A percentile compares a stretch with the other conserved stretches of the same genome.
These are phyloP conservation scores for Hydrolagus colliei DNA, from an alignment of 2,797 vertebrate species.

Conservation along the genomic window DNA sequence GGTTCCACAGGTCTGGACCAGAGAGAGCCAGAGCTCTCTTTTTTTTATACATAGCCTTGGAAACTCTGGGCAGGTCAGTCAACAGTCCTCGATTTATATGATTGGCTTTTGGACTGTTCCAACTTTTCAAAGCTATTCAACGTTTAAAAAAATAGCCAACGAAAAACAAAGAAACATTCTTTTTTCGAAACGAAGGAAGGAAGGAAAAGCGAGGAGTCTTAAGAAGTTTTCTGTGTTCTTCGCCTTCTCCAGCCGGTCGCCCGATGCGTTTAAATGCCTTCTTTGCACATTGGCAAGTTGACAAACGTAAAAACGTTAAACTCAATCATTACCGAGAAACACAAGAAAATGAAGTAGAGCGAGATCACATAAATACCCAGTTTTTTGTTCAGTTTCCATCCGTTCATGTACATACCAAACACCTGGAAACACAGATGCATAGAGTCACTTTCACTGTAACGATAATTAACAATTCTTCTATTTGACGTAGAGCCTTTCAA, in stretches of 20 bases:
- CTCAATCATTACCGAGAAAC: conserved; percentile 92
- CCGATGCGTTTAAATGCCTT: conserved; percentile 59
- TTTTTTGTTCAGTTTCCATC: conserved; percentile 82
- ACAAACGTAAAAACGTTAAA: conserved; percentile 97
- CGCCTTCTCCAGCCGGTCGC: conserved; percentile 41
- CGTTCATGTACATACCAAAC: conserved; percentile 82
- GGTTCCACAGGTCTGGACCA: neutral
- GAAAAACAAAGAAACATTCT: conserved; percentile 12
- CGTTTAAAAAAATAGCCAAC: conserved; percentile 19
- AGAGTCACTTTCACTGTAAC: conserved; percentile 30
- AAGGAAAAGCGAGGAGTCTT: conserved; percentile 7
- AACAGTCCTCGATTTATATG: neutral
- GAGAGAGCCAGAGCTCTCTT: conserved; percentile 1
- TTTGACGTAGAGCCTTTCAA: too few species aligned
- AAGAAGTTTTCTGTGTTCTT: conserved; percentile 36
- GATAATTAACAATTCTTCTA: too few species aligned
- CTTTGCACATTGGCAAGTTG: conserved; percentile 93
- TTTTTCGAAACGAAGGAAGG: neutral
- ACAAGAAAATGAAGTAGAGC: conserved; percentile 85
- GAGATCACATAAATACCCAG: conserved; percentile 79
- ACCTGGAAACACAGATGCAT: conserved; percentile 62
- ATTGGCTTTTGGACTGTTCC: neutral
- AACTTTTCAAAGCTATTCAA: conserved; percentile 3
- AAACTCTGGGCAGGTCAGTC: neutral
- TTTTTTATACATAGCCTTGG: neutral